These are phyloP conservation scores for Chironex yamaguchii DNA, from an alignment of 30 jellyfish, hydroid and myxozoan genomes.

Conservation along the genomic window DNA sequence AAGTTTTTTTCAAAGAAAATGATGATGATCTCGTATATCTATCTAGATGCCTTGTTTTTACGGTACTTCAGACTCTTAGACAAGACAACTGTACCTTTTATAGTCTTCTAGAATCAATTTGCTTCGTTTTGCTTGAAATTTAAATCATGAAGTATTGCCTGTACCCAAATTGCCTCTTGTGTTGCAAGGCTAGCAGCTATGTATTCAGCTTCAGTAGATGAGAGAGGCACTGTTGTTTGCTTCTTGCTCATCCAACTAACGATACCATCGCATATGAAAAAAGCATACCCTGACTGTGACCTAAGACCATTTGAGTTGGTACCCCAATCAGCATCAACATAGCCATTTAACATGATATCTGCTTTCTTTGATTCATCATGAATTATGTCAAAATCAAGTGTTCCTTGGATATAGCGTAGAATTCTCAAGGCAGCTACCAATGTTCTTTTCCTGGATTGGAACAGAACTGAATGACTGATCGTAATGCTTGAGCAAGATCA, in stretches of 20 bases:
- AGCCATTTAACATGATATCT: slow-evolving; percentile 4
- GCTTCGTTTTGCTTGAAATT: too few relatives aligned
- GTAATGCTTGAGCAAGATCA: too few relatives aligned
- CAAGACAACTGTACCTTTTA: too few relatives aligned
- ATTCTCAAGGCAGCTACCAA: neutral
- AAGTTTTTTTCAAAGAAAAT: too few relatives aligned
- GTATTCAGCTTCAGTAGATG: slow-evolving; percentile 3
- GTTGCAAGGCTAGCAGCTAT: slow-evolving; percentile 1
- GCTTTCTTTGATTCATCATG: slow-evolving; percentile 4
- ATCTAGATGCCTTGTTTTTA: too few relatives aligned
- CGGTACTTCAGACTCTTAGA: too few relatives aligned
- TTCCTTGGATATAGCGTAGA: neutral
- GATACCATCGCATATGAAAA: neutral
- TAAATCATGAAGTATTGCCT: too few relatives aligned
- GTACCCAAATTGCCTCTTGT: too few relatives aligned
- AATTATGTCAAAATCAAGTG: slow-evolving; percentile 1
- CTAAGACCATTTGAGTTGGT: slow-evolving; percentile 1
- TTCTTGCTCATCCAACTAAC: slow-evolving; percentile 7
- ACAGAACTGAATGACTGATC: neutral
- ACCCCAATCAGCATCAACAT: slow-evolving; percentile 36
- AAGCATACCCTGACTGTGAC: slow-evolving; percentile 12
- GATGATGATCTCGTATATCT: too few relatives aligned
- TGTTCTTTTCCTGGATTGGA: too few relatives aligned
- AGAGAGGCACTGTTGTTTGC: neutral
- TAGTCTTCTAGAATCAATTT: too few relatives aligned